Percentiles rank a stretch among this genome's conserved stretches.
Evolutionary conservation across 2,113 vertebrate species (phyloP).

Genomic region (Arenaria interpres): DNA sequence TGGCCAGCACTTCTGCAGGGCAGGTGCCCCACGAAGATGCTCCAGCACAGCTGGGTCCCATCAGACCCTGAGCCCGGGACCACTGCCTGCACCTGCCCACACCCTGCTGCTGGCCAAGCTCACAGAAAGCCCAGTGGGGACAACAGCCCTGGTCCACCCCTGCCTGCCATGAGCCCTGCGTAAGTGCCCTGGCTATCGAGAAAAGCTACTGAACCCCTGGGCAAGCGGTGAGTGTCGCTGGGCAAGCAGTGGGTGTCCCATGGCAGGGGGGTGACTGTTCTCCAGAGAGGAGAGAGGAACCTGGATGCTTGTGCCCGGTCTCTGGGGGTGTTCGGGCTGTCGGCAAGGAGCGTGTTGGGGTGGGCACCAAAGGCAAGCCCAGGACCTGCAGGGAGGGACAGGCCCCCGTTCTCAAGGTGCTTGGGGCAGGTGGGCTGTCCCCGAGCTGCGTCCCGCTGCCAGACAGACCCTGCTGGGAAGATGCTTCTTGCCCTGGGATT

Average conservation of each 20-base stretch:
- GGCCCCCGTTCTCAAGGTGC: background rate
- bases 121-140: too few relatives aligned
- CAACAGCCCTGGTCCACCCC: background rate
- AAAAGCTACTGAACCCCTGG: background rate
- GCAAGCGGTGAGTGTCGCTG: too few relatives aligned
- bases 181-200: background rate
- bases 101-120: background rate
- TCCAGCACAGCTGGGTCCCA: background rate
- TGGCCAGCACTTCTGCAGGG: background rate
- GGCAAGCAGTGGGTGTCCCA: background rate
- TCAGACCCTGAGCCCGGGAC: background rate
- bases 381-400: fast-evolving
- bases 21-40: background rate
- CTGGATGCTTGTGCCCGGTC: background rate
- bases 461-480: background rate
- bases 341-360: background rate
- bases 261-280: too few relatives aligned
- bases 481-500: background rate
- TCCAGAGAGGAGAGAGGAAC: background rate
- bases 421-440: background rate
- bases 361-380: background rate
- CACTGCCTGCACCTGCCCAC: background rate
- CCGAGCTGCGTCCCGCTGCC: background rate
- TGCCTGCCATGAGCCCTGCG: fast-evolving
- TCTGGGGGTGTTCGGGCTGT: background rate